Evolutionary conservation across 2,888 invertebrate genomes (phyloP).

Genomic region (Chrysolina haemoptera): DNA sequence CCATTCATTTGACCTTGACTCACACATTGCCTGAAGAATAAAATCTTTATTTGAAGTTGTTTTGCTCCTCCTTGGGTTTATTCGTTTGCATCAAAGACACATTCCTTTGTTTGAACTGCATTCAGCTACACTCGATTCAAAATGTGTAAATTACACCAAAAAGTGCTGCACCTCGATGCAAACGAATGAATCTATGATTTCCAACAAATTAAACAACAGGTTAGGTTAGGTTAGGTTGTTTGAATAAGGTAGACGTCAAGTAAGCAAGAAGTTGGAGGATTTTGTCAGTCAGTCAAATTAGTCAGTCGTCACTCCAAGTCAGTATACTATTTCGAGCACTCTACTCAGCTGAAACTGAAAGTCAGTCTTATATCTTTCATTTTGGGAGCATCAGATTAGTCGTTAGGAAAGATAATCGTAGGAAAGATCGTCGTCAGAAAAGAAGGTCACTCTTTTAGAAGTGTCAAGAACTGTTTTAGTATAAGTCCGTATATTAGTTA

Average conservation of each 20-base stretch:
- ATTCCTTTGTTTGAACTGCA: too few relatives aligned
- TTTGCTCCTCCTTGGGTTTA: neutral
- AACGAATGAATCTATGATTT: too few relatives aligned
- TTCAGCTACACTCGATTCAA: too few relatives aligned
- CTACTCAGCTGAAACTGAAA: conserved; percentile 15
- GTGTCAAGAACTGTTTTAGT: conserved; percentile 19
- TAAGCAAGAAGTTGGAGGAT: conserved; percentile 12
- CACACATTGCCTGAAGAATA: too few relatives aligned
- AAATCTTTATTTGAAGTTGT: too few relatives aligned
- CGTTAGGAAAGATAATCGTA: neutral
- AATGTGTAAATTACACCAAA: too few relatives aligned
- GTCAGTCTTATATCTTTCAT: neutral
- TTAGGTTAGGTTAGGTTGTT: conserved; percentile 6
- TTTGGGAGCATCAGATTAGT: neutral
- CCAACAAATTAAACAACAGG: conserved; percentile 3
- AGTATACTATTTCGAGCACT: conserved; percentile 14
- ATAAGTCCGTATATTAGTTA: conserved; percentile 18
- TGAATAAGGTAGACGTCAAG: conserved; percentile 10
- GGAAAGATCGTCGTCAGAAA: neutral
- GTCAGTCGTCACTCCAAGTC: conserved; percentile 11
- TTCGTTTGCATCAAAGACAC: too few relatives aligned
- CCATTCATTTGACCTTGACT: too few relatives aligned
- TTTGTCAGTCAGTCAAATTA: conserved; percentile 19
- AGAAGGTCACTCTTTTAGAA: conserved; percentile 6
- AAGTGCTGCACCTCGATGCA: too few relatives aligned